Evolutionary conservation across 2,888 invertebrate species (phyloP), one percentile per base, ranked within the genome.

Genomic region (Conops quadrifasciatus): DNA sequence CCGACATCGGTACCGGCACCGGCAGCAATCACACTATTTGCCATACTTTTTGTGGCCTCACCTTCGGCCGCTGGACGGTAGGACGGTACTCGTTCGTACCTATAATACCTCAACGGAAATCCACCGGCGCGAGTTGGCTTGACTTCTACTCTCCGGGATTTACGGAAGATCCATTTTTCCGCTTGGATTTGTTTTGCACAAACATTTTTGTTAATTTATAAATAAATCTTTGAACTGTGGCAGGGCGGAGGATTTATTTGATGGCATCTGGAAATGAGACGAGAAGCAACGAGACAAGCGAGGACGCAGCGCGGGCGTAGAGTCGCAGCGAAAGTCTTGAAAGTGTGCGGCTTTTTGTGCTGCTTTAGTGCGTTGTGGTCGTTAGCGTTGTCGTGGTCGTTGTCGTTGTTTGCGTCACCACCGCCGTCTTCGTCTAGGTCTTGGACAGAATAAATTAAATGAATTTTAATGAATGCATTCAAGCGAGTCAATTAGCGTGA

Each of bases 141-240:
- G 19, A 36, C 36, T 43, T 36, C 28, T 60, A 5, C 59, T 45
- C 45, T 60, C 26, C 36, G 36, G 59, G 49, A 60, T 51, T 60
- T 59, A 49, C 66, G 30, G 53, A 66, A 66, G 53, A 49, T 67
- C n/a, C 36, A 71, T 72, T 70, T 69, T 72, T 70, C 58, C 63
- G 70, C 72, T 53, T 47, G 60, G 72, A 72, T 72, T 72, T 70
- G 67, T 67, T 19, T 56, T 63, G 72, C 53, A 51, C 59, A 72
- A 66, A 72, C 68, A 68, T 65, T 69, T 69, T 56, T 69, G 60
- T 67, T 67, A 67, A 28, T 67, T 67, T 47, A 67, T 21, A 21
- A 47, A 67, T 24, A 66, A 53, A 66, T 51, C 19, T 21, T 30
- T 24, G 53, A 66, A 53, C 36, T 63, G 63, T 47, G 16, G 63